phyloP scores from a whole-genome alignment of 2,888 invertebrate genomes.

The Aspidiotus destructor region DNA sequence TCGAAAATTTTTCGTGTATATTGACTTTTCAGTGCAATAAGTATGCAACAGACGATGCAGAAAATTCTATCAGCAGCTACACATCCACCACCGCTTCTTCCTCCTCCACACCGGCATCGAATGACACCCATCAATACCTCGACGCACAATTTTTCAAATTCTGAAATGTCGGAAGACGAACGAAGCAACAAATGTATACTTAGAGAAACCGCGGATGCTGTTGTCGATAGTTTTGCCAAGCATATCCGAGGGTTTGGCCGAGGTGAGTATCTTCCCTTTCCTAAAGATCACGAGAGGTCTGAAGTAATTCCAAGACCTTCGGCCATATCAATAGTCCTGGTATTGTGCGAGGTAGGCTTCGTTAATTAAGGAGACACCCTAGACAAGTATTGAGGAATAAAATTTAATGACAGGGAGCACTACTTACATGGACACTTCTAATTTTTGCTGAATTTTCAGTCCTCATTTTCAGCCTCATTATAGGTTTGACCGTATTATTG shows the following conservation, averaged over 20 bases:
- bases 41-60: constrained; percentile 26
- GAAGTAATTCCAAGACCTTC: neutral
- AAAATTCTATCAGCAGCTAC: constrained; percentile 25
- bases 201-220: constrained; percentile 62
- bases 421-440: no score
- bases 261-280: constrained; percentile 45
- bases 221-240: constrained; percentile 63
- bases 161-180: constrained; percentile 40
- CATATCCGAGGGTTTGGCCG: constrained; percentile 60
- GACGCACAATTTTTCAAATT: constrained; percentile 8
- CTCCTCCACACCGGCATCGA: constrained; percentile 9
- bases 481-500: no score
- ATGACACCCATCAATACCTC: neutral
- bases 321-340: neutral
- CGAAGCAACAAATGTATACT: constrained; percentile 51
- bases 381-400: no score
- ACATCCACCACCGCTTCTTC: constrained; percentile 11
- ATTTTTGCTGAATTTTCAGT: no score
- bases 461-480: no score
- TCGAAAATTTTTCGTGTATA: neutral
- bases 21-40: neutral
- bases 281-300: no score
- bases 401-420: no score
- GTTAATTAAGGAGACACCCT: no score
- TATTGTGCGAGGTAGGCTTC: no score